phyloP scores from a whole-genome alignment of 2,113 vertebrate genomes.

The Erpornis zantholeuca region DNA sequence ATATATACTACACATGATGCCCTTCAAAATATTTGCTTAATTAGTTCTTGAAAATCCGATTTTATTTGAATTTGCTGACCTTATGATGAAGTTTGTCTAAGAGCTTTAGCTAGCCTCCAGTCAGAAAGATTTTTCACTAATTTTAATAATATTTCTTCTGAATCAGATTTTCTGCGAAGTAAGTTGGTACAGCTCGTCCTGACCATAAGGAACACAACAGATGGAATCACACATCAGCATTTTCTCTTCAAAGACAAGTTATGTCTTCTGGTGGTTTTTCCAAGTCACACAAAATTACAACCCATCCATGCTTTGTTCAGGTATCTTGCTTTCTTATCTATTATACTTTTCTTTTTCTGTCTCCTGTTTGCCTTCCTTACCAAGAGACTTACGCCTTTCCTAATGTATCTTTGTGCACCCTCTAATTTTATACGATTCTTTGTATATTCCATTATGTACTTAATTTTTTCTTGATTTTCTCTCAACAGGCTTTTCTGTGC shows the following conservation, averaged over 20 bases:
- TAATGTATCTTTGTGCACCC: background rate
- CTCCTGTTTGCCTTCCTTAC: background rate
- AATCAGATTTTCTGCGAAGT: background rate
- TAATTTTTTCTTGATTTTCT: background rate
- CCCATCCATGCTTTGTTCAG: background rate
- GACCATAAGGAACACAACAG: background rate
- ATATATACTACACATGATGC: background rate
- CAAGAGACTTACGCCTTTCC: background rate
- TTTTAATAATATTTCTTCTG: background rate
- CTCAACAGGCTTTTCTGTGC: background rate
- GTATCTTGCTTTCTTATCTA: background rate
- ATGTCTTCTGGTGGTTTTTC: background rate
- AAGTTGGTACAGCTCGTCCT: background rate
- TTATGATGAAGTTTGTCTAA: background rate
- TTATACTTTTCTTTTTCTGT: background rate
- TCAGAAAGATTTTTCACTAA: background rate
- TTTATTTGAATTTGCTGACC: background rate
- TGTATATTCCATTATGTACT: background rate
- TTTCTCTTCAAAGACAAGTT: background rate
- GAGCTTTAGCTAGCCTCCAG: background rate
- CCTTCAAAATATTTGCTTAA: conserved; percentile 9
- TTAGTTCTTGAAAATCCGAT: background rate
- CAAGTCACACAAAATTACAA: background rate
- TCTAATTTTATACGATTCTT: background rate
- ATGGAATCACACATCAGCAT: background rate